These are phyloP conservation scores for Agrypnia vestita DNA, from an alignment of 1,140 invertebrate species.

Conservation along the genomic window DNA sequence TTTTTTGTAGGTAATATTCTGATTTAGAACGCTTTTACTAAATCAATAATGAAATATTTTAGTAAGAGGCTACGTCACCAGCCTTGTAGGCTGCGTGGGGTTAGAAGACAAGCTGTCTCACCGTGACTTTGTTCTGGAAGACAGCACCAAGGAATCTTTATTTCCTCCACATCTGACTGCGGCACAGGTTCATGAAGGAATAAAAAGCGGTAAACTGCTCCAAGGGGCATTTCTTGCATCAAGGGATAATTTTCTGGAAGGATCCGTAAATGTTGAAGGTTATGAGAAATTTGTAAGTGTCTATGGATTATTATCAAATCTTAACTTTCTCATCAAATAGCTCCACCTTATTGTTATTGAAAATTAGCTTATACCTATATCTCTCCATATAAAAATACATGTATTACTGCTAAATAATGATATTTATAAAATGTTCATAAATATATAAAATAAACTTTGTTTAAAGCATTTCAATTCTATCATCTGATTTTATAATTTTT, in stretches of 20 bases:
- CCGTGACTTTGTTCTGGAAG: conserved; percentile 77
- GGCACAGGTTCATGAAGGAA: conserved; percentile 83
- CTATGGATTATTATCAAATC: background rate
- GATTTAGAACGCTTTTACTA: too few species aligned
- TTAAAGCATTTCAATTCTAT: conserved; percentile 7
- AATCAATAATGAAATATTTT: conserved; percentile 56
- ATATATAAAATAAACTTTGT: too few species aligned
- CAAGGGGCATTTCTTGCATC: conserved; percentile 91
- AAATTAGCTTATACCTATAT: too few species aligned
- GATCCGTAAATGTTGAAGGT: conserved; percentile 87
- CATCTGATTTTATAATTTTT: conserved; percentile 55
- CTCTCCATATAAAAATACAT: too few species aligned
- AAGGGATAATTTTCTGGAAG: conserved; percentile 95
- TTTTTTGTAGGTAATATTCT: too few species aligned
- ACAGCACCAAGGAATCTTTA: conserved; percentile 77
- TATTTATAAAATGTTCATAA: too few species aligned
- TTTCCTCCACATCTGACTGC: conserved; percentile 91
- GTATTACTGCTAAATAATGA: too few species aligned
- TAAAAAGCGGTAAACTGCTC: conserved; percentile 84
- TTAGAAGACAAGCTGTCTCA: conserved; percentile 88
- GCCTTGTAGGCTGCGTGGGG: conserved; percentile 76
- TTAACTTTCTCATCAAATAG: background rate
- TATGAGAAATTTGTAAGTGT: conserved; percentile 82
- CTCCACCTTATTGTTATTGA: too few species aligned
- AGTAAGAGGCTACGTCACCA: conserved; percentile 83